Evolutionary conservation across 2,888 invertebrate genomes (phyloP), one percentile per base, ranked within the genome.

Genomic region (Drosophila recens): DNA sequence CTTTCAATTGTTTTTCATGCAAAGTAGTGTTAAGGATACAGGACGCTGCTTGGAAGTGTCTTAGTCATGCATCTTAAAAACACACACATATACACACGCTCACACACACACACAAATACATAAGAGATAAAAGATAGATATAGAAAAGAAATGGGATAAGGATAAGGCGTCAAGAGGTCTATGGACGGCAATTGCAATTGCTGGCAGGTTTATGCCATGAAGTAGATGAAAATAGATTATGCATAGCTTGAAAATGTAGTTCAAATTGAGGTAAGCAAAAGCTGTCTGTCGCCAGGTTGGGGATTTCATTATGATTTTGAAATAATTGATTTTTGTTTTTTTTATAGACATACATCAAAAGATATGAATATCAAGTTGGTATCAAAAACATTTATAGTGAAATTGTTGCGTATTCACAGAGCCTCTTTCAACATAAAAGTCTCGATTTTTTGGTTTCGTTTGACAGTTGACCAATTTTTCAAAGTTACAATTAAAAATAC

Each of bases 401-500:
- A 72, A 76, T 57, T 69, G 34, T 67, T 70, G 64, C 65, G 63
- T 71, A 77, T 61, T 68, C 78, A 68, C 64, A 67, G 70, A 74
- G 75, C 67, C 71, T 61, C 74, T 77, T 53, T 58, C 42, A 74
- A 71, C 51, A 73, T 51, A 76, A 75, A 65, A 66, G 54, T 74
- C 58, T 53, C 51, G 46, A 61, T 30, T 52, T 58, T 23, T 58
- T 23, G 2, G n/a, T 33, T 53, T 67, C 48, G 46, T 33, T 67
- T 59, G 57, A 75, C 42, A 72, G 67, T 45, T 53, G 20, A 54
- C 38, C 53, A 70, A 74, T 69, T 65, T 9, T 9, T 30, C 40
- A 53, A 61, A 46, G 30, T 78, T 65, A 83, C 84, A 79, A 79
- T 66, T 65, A 66, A 56, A 72, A 75, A 67, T 61, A 72, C 69